Base-by-base conservation (phyloP, 2,888 invertebrate genomes). In the Drosophila neotestacea region DNA sequence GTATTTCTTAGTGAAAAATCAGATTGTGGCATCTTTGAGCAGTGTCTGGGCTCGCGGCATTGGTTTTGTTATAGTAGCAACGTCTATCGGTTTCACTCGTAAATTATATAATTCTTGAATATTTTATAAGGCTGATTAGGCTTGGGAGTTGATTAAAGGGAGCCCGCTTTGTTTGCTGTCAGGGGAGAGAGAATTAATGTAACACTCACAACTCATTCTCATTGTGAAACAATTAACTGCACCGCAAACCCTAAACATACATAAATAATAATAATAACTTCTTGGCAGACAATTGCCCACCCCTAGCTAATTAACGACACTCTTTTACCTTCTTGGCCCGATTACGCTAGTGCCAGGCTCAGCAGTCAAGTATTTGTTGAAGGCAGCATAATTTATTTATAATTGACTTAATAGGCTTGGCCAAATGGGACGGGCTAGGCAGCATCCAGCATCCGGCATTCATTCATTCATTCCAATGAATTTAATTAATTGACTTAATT, bases 311-410 rank as follows among this genome's bases (percentile, higher is more conserved):
- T 77, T 79, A 74, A 62, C 50, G 64, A 22, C 28, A n/a, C 48
- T 39, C 54, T 30, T 34, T 30, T 73, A 13, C 34, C 56, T 27
- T 16, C 38, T 36, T 9, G 38, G 30, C 30, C 30, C 42, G 48
- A 56, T 69, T 59, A 59, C 54, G n/a, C 63, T 73, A 42, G 30
- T 32, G 39, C 47, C 52, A 30, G 52, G 36, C 56, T 63, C 68
- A 69, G 67, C 71, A 70, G 59, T 63, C 64, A 63, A 68, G 58
- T 67, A 65, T 78, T 81, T 70, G 70, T 48, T 63, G 50, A 73
- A 54, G 67, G 77, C 52, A 65, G 76, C 62, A 85, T 87, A 89
- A 89, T 87, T 85, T 85, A 89, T 89, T 81, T 85, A 89, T 89
- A 85, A 85, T 87, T 81, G 73, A 73, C 85, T 69, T 81, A 87